These are phyloP conservation scores for Danio albolineatus DNA, from an alignment of 2,797 vertebrate genomes.

Conservation along the genomic window DNA sequence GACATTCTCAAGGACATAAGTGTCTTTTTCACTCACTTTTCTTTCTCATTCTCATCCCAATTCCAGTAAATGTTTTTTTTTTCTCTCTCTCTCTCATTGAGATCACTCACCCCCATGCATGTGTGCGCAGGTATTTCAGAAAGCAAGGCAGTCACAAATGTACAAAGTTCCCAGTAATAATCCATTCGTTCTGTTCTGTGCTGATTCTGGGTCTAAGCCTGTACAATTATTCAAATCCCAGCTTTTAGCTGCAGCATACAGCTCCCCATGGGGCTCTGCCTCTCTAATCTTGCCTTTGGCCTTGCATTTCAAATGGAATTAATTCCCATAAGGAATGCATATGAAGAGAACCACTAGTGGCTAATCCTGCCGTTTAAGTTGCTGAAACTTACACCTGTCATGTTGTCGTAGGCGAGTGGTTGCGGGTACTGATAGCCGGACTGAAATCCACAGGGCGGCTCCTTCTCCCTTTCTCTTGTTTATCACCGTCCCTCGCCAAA, in stretches of 20 bases:
- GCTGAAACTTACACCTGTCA: constrained; percentile 99
- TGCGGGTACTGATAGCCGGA: constrained; percentile 78
- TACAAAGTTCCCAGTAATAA: constrained; percentile 91
- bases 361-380: constrained; percentile 98
- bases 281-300: constrained; percentile 98
- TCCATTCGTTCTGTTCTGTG: constrained; percentile 98
- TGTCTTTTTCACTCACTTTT: constrained; percentile 17
- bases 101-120: constrained; percentile 50
- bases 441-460: constrained; percentile 76
- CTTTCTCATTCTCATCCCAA: constrained; percentile 16
- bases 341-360: constrained; percentile 96
- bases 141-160: constrained; percentile 86
- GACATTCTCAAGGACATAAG: constrained; percentile 19
- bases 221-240: constrained; percentile 99
- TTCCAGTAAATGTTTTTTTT: constrained; percentile 63
- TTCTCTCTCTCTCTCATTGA: neutral
- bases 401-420: constrained; percentile 80
- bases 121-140: constrained; percentile 77
- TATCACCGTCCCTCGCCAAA: constrained; percentile 37
- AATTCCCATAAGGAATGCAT: constrained; percentile 99
- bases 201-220: constrained; percentile 97
- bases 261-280: constrained; percentile 96
- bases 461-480: constrained; percentile 59
- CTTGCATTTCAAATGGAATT: constrained; percentile 99
- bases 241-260: constrained; percentile 99